Conservation (phyloP, 2,113 vertebrate species). For the Phaethornis superciliosus region DNA sequence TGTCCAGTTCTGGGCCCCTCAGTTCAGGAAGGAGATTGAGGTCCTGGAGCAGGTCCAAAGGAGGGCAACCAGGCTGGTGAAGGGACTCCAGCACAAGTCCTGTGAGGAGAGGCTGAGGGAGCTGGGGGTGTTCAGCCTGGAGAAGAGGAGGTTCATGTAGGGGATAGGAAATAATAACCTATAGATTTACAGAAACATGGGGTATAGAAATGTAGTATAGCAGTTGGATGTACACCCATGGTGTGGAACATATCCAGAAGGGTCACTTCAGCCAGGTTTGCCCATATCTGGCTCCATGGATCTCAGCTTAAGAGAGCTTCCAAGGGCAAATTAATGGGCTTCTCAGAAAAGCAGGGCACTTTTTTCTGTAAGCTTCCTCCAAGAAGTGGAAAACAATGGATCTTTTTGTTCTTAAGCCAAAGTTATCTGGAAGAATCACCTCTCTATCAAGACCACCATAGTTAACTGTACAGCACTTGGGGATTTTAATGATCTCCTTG, state of each 20-base stretch:
- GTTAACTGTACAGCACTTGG: conserved; percentile 8
- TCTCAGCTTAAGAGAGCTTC: not conserved
- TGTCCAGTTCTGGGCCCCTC: no score
- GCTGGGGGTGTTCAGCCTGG: no score
- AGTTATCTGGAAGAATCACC: not conserved
- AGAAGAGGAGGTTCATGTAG: no score
- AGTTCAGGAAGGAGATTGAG: no score
- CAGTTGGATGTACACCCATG: not conserved
- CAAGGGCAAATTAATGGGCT: not conserved
- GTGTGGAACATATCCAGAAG: not conserved
- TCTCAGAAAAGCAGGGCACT: no score
- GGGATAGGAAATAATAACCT: not conserved
- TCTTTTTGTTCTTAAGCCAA: not conserved
- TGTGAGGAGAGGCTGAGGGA: no score
- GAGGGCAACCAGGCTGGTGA: no score
- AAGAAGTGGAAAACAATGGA: not conserved
- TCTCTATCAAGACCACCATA: not conserved
- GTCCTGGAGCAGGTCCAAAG: no score
- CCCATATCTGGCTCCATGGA: not conserved
- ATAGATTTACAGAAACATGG: not conserved
- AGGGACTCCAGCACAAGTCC: no score
- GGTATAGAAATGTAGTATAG: not conserved
- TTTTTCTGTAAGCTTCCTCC: not conserved
- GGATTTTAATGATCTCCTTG: not conserved
- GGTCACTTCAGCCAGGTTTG: not conserved